These are phyloP conservation scores for Calephelis virginiensis DNA, from an alignment of 1,140 invertebrate genomes.

Conservation along the genomic window DNA sequence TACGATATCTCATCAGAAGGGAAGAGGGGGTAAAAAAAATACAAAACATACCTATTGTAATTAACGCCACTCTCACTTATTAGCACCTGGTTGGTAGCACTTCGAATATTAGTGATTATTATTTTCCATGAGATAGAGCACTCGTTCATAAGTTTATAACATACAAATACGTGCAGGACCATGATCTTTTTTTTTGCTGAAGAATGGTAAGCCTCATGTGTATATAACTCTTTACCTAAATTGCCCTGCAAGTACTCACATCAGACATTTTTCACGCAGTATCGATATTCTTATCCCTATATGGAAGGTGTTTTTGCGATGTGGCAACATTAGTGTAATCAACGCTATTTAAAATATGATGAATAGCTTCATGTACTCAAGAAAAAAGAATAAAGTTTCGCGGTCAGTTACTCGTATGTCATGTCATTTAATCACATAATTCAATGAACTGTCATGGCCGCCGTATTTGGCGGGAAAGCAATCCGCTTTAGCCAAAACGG, in stretches of 20 bases:
- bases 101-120: too few relatives aligned
- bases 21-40: too few relatives aligned
- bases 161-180: too few relatives aligned
- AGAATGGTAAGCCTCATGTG: too few relatives aligned
- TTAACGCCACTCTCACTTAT: too few relatives aligned
- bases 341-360: constrained; percentile 44
- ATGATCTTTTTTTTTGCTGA: too few relatives aligned
- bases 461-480: constrained; percentile 76
- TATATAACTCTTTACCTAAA: too few relatives aligned
- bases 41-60: too few relatives aligned
- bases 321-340: constrained; percentile 28
- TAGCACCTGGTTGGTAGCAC: too few relatives aligned
- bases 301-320: constrained; percentile 1
- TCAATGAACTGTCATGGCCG: constrained; percentile 69
- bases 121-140: too few relatives aligned
- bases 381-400: constrained; percentile 52
- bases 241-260: background rate
- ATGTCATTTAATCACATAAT: constrained; percentile 70
- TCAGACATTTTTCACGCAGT: background rate
- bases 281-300: background rate
- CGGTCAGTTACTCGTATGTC: constrained; percentile 50
- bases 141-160: too few relatives aligned
- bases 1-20: too few relatives aligned
- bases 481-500: constrained; percentile 69
- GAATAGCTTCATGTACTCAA: constrained; percentile 48